Conservation (phyloP, 2,888 invertebrate genomes). For the Meloe dianella region DNA sequence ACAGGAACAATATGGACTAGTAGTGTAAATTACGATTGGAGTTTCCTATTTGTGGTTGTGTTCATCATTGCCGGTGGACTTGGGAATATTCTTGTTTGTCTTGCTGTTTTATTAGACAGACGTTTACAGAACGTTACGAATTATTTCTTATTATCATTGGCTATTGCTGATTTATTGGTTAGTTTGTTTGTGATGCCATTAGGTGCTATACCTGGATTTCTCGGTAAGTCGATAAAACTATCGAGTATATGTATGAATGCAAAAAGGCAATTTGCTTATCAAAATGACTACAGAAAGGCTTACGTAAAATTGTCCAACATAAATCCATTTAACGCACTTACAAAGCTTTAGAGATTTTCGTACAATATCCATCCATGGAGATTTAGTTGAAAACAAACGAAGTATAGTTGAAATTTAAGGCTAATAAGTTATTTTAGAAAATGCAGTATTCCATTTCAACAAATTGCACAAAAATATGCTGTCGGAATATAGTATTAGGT, state of each 20-base stretch:
- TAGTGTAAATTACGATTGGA: constrained; percentile 74
- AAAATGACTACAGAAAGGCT: neutral
- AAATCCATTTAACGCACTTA: constrained; percentile 9
- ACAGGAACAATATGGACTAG: constrained; percentile 32
- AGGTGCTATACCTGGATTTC: constrained; percentile 90
- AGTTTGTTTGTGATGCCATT: constrained; percentile 95
- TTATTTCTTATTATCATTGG: constrained; percentile 91
- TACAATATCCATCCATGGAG: no score
- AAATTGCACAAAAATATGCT: neutral
- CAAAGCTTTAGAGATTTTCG: no score
- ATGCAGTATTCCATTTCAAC: neutral
- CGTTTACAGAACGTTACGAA: constrained; percentile 94
- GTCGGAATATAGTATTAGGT: neutral
- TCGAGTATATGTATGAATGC: neutral
- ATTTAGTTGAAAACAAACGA: constrained; percentile 11
- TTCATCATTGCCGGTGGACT: constrained; percentile 88
- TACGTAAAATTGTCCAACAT: constrained; percentile 9
- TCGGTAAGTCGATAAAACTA: constrained; percentile 70
- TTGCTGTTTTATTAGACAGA: constrained; percentile 90
- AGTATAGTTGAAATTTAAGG: constrained; percentile 6
- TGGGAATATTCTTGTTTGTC: constrained; percentile 91
- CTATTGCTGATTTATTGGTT: constrained; percentile 92
- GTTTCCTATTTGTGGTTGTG: constrained; percentile 81
- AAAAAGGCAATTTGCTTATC: neutral
- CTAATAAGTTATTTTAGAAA: no score